Conservation (phyloP, 2,888 invertebrate species). For the Seira musarum region DNA sequence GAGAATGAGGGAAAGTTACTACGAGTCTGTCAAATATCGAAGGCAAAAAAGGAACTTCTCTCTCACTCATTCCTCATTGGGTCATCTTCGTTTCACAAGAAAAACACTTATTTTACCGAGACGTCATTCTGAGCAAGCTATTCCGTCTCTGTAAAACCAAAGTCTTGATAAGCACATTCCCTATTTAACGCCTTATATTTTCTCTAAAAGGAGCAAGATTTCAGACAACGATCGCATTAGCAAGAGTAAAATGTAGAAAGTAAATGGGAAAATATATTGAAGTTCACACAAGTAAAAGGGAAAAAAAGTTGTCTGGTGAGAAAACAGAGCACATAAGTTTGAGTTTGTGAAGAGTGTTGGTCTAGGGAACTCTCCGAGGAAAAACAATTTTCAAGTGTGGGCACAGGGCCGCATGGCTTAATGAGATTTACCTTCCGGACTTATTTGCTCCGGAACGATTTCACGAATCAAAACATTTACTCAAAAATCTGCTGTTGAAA, state of each 20-base stretch:
- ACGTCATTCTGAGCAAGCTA: constrained; percentile 24
- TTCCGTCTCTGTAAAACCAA: no score
- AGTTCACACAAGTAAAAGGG: no score
- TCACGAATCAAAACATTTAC: constrained; percentile 70
- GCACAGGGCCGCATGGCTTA: constrained; percentile 66
- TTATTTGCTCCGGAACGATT: constrained; percentile 68
- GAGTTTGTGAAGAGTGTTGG: neutral
- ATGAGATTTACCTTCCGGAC: constrained; percentile 70
- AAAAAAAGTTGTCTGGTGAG: constrained; percentile 11
- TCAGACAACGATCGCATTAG: neutral
- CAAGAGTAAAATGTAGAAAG: constrained; percentile 5
- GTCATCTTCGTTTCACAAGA: constrained; percentile 35
- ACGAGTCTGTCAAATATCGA: neutral
- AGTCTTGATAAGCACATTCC: no score
- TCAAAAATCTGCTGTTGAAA: constrained; percentile 68
- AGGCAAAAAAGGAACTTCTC: no score
- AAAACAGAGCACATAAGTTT: constrained; percentile 2
- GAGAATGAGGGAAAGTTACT: neutral
- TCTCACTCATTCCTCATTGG: constrained; percentile 16
- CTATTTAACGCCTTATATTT: constrained; percentile 19
- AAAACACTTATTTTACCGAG: constrained; percentile 42
- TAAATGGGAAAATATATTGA: constrained; percentile 16
- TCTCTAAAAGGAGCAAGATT: neutral
- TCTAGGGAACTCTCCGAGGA: constrained; percentile 27
- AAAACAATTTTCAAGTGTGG: constrained; percentile 68